These are phyloP conservation scores for Conchocele bisecta DNA, from an alignment of 2,888 invertebrate species.

Conservation along the genomic window DNA sequence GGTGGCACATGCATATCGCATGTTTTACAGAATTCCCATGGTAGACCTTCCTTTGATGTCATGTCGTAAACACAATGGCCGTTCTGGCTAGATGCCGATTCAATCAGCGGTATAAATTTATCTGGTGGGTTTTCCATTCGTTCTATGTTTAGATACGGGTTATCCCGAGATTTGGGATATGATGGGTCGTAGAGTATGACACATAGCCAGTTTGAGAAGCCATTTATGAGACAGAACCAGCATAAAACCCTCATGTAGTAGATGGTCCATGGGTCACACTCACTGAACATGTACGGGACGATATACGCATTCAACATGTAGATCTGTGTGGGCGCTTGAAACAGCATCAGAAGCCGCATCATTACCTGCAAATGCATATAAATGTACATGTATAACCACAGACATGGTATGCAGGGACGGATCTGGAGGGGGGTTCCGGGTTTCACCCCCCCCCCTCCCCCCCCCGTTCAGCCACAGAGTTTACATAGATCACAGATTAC, in stretches of 20 bases:
- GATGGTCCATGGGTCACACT: conserved; percentile 60
- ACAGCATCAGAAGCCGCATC: conserved; percentile 57
- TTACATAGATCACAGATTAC: too few relatives aligned
- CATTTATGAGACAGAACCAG: conserved; percentile 61
- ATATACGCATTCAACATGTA: conserved; percentile 63
- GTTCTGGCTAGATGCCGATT: conserved; percentile 29
- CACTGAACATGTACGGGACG: conserved; percentile 61
- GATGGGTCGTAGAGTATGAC: conserved; percentile 64
- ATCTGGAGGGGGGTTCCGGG: too few relatives aligned
- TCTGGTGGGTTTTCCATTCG: conserved; percentile 51
- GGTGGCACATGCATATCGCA: conserved; percentile 71
- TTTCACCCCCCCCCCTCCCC: too few relatives aligned
- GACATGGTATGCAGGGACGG: background rate
- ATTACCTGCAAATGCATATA: conserved; percentile 45
- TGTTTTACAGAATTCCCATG: conserved; percentile 66
- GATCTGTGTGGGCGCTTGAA: conserved; percentile 66
- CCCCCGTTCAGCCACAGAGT: too few relatives aligned
- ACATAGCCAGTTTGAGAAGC: conserved; percentile 69
- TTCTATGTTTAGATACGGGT: conserved; percentile 40
- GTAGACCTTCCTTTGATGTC: conserved; percentile 56
- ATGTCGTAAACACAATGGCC: conserved; percentile 50
- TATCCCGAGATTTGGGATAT: conserved; percentile 47
- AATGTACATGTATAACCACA: background rate
- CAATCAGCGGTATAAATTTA: conserved; percentile 43
- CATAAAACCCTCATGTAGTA: conserved; percentile 68